Evolutionary conservation across 64 coral and sea anemone genomes (phyloP), one percentile per base, ranked within the genome.

Genomic region (Platygyra sinensis): DNA sequence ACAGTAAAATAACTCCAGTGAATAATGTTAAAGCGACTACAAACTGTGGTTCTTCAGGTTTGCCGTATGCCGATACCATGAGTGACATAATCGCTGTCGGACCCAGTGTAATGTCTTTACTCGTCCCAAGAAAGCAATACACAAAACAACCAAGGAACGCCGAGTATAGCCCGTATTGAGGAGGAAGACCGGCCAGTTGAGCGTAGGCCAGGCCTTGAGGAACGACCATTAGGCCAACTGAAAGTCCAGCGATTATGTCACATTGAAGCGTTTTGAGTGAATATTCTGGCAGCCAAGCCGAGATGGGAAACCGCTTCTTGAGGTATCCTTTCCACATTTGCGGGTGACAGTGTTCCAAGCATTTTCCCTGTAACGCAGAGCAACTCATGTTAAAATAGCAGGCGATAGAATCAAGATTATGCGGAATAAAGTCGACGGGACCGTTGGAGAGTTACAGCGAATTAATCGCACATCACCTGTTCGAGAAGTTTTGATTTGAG

Each of bases 71-170:
- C 0, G 97, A 95, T 0, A 99, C 91, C 77, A 99, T 96, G 16
- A 99, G 80, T 38, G 97, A 99, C 91, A 99, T 94, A 57, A 97
- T 94, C 30, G 95, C 95, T 2, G 95, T 97, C 1, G 95, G 95
- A 10, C 95, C 95, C 0, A 94, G 76, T 13, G 95, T 94, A 55
- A 97, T 91, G 38, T 97, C 95, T 94, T 94, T 97, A 86, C 95
- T 97, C 17, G 95, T 97, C 59, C 95, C 95, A 61, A 97, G 83
- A 83, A 97, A 78, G 73, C 91, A 91, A 82, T 97, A 97, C 10
- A 94, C 85, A 74, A 97, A 97, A 90, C 95, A 97, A 31, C 95
- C 95, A 88, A 96, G 82, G 73, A 96, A 96, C 20, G 95, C 92
- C 22, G 95, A 96, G 74, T 96, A 96, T 11, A 96, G 86, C 75